phyloP scores from a whole-genome alignment of 2,113 vertebrate species.

The Bathybates hornii region DNA sequence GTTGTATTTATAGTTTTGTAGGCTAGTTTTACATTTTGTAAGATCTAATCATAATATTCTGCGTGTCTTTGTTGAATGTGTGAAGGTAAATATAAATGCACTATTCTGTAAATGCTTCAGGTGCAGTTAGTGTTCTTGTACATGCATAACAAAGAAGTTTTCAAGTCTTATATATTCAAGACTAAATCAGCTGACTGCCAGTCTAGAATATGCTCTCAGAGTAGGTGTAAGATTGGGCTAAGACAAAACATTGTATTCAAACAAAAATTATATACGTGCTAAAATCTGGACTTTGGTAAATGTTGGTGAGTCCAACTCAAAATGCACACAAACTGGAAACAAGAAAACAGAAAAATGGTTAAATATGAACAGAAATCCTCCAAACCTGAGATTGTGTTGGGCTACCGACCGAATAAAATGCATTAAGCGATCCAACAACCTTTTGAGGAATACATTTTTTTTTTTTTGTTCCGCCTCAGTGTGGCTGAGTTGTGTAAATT shows the following conservation, averaged over 20 bases:
- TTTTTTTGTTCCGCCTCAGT: not conserved
- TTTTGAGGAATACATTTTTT: not conserved
- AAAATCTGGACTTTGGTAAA: not conserved
- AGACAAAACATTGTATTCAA: not conserved
- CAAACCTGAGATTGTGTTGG: not conserved
- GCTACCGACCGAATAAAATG: not conserved
- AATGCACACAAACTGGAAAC: not conserved
- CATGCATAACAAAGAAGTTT: not conserved
- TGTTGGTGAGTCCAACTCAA: not conserved
- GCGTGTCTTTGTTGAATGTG: not conserved
- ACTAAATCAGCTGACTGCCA: not conserved
- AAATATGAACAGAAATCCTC: not conserved
- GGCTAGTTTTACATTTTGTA: not conserved
- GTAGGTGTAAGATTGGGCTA: not conserved
- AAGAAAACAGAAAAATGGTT: accelerated
- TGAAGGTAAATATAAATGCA: not conserved
- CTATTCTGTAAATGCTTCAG: not conserved
- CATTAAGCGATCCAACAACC: not conserved
- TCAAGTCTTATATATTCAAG: not conserved
- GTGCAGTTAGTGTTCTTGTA: not conserved
- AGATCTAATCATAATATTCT: not conserved
- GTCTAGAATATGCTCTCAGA: not conserved
- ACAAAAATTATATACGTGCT: not conserved
- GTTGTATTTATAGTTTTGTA: not conserved
- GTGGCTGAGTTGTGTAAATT: not conserved